Percentiles rank a stretch among this genome's conserved stretches.
Conservation (phyloP, 1,140 invertebrate species). For the Solenopsis fugax region DNA sequence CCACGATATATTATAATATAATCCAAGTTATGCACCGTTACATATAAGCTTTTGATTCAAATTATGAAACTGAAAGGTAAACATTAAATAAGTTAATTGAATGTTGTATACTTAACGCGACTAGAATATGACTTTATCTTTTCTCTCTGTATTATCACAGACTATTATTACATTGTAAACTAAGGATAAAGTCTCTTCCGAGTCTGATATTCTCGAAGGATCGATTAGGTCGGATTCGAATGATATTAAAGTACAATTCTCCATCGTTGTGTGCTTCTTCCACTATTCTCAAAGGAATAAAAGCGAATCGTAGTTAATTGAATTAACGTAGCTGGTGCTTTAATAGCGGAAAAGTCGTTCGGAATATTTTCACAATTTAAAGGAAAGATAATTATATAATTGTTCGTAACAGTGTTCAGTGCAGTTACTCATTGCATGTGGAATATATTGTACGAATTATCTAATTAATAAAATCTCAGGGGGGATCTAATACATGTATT, state of each 20-base stretch:
- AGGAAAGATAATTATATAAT: slow-evolving; percentile 10
- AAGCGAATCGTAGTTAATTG: slow-evolving; percentile 30
- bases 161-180: slow-evolving; percentile 32
- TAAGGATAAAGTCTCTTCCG: not conserved
- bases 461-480: not conserved
- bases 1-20: not conserved
- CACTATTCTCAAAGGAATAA: slow-evolving; percentile 24
- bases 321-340: slow-evolving; percentile 17
- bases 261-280: not conserved
- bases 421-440: not conserved
- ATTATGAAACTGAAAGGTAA: not conserved
- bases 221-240: slow-evolving; percentile 34
- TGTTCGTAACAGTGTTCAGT: not conserved
- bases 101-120: not conserved
- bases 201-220: slow-evolving; percentile 26
- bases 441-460: not conserved
- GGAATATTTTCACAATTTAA: slow-evolving; percentile 10
- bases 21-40: not conserved
- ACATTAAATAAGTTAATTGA: slow-evolving; percentile 12
- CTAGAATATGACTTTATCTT: not conserved
- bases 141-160: not conserved
- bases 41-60: not conserved
- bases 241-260: slow-evolving; percentile 49
- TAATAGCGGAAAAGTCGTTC: not conserved
- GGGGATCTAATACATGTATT: not conserved